Evolutionary conservation across 2,888 invertebrate genomes (phyloP).

Genomic region (Apoda limacodes): DNA sequence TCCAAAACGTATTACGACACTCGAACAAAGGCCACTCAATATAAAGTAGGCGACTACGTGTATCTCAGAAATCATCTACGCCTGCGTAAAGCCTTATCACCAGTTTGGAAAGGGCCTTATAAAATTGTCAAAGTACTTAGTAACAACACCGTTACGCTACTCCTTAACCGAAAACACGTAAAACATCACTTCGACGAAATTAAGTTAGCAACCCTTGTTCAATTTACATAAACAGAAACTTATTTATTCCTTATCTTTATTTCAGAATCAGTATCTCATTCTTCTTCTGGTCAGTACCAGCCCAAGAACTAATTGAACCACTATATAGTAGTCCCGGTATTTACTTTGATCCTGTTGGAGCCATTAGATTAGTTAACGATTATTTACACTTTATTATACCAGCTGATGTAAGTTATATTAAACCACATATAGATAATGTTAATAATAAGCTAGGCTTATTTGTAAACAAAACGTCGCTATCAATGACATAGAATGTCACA

Average conservation of each 20-base stretch:
- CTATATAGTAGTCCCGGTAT: no score
- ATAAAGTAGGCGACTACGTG: slow-evolving; percentile 6
- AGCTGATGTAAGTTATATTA: no score
- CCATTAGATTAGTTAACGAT: no score
- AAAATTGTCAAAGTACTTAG: slow-evolving; percentile 6
- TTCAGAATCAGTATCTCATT: no score
- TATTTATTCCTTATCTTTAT: no score
- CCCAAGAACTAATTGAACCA: no score
- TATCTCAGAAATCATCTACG: slow-evolving; percentile 5
- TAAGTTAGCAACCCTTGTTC: not conserved
- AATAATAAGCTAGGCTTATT: slow-evolving; percentile 10
- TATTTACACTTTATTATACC: no score
- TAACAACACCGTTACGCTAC: slow-evolving; percentile 7
- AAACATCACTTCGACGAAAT: slow-evolving; percentile 3
- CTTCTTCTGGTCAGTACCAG: slow-evolving; percentile 1
- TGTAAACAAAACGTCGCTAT: no score
- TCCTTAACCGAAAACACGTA: slow-evolving; percentile 2
- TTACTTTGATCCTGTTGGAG: no score
- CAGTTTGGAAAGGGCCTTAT: slow-evolving; percentile 8
- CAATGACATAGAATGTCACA: no score
- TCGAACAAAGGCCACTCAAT: not conserved
- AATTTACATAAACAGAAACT: no score
- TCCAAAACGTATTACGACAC: slow-evolving; percentile 6
- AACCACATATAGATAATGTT: slow-evolving; percentile 18
- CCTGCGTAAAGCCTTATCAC: slow-evolving; percentile 6